Conservation (phyloP, 2,113 vertebrate species). For the Nothobranchius furzeri region DNA sequence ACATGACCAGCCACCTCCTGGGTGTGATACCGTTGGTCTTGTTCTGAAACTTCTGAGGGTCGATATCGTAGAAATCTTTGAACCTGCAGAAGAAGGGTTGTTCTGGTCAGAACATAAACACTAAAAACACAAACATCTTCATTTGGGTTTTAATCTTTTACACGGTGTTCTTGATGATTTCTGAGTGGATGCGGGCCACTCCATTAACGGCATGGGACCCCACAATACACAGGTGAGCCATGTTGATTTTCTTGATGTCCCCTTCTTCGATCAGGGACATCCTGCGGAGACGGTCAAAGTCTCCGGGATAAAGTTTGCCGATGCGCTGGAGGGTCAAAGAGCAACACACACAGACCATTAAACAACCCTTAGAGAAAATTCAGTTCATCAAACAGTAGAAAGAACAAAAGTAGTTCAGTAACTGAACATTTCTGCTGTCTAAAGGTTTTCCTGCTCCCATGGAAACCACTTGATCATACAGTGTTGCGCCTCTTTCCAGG, state of each 20-base stretch:
- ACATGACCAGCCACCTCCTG: constrained; percentile 90
- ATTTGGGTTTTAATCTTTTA: constrained; percentile 60
- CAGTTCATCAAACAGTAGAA: no score
- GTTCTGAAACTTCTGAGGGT: constrained; percentile 92
- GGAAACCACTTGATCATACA: no score
- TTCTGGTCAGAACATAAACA: neutral
- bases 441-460: no score
- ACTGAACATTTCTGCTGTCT: no score
- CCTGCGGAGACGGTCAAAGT: constrained; percentile 82
- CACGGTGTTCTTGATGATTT: constrained; percentile 89
- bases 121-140: no score
- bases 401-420: no score
- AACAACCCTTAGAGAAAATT: no score
- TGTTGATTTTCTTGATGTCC: constrained; percentile 86
- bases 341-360: neutral
- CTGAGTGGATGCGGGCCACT: constrained; percentile 90
- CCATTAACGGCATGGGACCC: constrained; percentile 90
- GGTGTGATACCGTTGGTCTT: constrained; percentile 95
- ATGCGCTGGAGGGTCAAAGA: constrained; percentile 40
- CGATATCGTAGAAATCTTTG: constrained; percentile 90
- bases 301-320: constrained; percentile 80
- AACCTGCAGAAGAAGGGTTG: constrained; percentile 74
- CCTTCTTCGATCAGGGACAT: constrained; percentile 93
- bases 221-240: constrained; percentile 91
- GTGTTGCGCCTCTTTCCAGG: no score